Evolutionary conservation across 2,113 vertebrate genomes (phyloP).

Genomic region (Petroica traversi): DNA sequence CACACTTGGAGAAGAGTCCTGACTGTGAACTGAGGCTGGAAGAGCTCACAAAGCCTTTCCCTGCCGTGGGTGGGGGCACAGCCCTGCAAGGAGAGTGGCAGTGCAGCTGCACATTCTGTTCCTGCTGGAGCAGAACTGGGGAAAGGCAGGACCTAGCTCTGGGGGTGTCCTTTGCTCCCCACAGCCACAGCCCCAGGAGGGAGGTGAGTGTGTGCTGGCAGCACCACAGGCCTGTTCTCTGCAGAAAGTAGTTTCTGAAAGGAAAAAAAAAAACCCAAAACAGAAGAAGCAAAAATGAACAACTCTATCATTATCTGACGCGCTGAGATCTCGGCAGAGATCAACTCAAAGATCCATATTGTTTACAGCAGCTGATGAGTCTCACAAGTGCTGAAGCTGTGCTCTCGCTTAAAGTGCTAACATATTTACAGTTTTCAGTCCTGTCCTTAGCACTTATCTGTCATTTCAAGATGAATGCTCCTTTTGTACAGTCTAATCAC

Average conservation of each 20-base stretch:
- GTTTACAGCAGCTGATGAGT: constrained; percentile 60
- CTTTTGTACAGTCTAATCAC: constrained; percentile 67
- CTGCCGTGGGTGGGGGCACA: not conserved
- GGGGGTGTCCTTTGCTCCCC: not conserved
- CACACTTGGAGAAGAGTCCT: not conserved
- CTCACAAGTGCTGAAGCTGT: constrained; percentile 59
- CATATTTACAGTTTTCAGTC: constrained; percentile 42
- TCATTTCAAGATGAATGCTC: constrained; percentile 55
- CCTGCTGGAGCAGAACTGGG: not conserved
- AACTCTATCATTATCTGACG: constrained; percentile 44
- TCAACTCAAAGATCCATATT: constrained; percentile 65
- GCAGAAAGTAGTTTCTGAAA: constrained; percentile 6
- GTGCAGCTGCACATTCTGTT: constrained; percentile 23
- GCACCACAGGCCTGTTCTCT: not conserved
- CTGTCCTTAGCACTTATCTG: constrained; percentile 36
- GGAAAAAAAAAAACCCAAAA: not conserved
- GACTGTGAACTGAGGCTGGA: not conserved
- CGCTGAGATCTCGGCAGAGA: constrained; percentile 50
- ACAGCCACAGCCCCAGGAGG: not conserved
- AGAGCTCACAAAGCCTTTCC: constrained; percentile 6
- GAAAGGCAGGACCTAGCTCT: not conserved
- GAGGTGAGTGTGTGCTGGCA: constrained; percentile 2
- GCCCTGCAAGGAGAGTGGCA: not conserved
- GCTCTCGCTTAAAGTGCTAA: constrained; percentile 13
- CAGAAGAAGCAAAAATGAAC: constrained; percentile 45